Conservation (phyloP, 2,888 invertebrate species). For the Meiosimyza decipiens region DNA sequence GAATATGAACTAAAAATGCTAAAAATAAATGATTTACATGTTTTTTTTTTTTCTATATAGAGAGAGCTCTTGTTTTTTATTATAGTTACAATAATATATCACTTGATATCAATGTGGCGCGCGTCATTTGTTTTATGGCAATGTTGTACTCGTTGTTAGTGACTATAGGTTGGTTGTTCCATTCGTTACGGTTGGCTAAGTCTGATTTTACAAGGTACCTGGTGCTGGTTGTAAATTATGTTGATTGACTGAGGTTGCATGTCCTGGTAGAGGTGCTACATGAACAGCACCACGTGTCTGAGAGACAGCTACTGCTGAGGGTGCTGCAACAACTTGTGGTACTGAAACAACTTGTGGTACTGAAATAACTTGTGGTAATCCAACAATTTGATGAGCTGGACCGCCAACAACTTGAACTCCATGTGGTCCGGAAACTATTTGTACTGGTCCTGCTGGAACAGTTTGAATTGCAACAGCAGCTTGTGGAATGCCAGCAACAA, state of each 20-base stretch:
- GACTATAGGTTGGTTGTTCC: too few species aligned
- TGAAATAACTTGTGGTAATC: background rate
- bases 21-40: too few species aligned
- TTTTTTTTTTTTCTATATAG: too few species aligned
- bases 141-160: too few species aligned
- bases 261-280: constrained; percentile 23
- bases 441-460: constrained; percentile 14
- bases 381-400: too few species aligned
- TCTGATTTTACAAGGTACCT: constrained; percentile 15
- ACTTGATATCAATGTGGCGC: too few species aligned
- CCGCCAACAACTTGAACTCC: background rate
- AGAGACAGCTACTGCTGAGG: background rate
- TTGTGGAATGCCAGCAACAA: constrained; percentile 13
- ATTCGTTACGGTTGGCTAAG: background rate
- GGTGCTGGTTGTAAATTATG: constrained; percentile 20
- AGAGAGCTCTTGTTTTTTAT: too few species aligned
- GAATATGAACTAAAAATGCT: too few species aligned
- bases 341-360: background rate
- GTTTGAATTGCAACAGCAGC: constrained; percentile 14
- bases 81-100: too few species aligned
- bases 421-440: constrained; percentile 17
- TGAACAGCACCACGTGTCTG: constrained; percentile 27
- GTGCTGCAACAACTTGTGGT: background rate
- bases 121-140: too few species aligned
- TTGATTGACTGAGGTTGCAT: background rate